Conservation (phyloP, 1,140 invertebrate genomes). For the Drosophila yakuba region DNA sequence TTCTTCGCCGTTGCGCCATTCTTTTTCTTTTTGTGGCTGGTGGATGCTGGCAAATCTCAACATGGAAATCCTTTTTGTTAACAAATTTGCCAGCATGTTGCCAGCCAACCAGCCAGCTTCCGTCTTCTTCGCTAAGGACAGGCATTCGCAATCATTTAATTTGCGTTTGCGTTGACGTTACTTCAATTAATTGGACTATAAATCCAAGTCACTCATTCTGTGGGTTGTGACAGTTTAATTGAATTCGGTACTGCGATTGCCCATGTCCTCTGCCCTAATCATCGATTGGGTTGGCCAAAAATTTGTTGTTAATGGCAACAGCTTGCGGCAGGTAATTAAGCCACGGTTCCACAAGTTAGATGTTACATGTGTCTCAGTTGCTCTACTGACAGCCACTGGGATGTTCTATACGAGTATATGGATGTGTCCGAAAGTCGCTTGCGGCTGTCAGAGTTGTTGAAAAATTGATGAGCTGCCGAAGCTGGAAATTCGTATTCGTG, state of each 20-base stretch:
- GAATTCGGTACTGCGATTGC: slow-evolving; percentile 5
- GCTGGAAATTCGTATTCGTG: slow-evolving; percentile 8
- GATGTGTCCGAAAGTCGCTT: slow-evolving; percentile 55
- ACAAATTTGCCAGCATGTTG: slow-evolving; percentile 46
- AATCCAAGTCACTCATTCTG: slow-evolving; percentile 42
- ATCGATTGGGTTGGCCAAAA: slow-evolving; percentile 28
- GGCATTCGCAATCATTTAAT: slow-evolving; percentile 65
- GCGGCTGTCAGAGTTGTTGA: slow-evolving; percentile 49
- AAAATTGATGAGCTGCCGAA: slow-evolving; percentile 61
- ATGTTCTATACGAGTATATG: slow-evolving; percentile 12
- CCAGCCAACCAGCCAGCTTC: slow-evolving; percentile 15
- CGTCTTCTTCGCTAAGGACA: slow-evolving; percentile 25
- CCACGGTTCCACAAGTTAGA: slow-evolving; percentile 15
- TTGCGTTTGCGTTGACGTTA: slow-evolving; percentile 57
- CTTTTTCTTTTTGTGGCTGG: not conserved
- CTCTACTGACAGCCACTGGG: slow-evolving; percentile 12
- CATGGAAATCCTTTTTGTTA: slow-evolving; percentile 66
- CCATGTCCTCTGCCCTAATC: not conserved
- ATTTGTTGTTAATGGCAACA: slow-evolving; percentile 42
- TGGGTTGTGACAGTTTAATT: slow-evolving; percentile 46
- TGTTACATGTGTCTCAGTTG: slow-evolving; percentile 27
- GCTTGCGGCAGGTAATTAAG: slow-evolving; percentile 49
- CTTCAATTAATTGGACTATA: slow-evolving; percentile 67
- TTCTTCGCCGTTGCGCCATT: slow-evolving; percentile 19
- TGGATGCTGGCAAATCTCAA: slow-evolving; percentile 39